Percentiles rank a stretch among this genome's conserved stretches.
phyloP scores from a whole-genome alignment of 2,113 vertebrate species.

The Dendrocopos noguchii region DNA sequence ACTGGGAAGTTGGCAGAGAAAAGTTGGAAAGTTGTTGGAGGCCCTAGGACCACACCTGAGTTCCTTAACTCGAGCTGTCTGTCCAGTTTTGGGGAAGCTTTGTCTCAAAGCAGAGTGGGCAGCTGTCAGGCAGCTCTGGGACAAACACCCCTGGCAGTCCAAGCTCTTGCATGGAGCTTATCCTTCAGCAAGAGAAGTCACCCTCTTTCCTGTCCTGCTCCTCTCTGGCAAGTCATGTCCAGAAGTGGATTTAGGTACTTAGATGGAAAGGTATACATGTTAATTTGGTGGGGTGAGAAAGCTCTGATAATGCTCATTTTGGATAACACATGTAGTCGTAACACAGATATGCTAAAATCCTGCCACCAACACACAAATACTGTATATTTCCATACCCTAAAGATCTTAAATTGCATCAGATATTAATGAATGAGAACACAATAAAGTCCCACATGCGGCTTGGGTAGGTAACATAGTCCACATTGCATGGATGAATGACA shows the following conservation, averaged over 20 bases:
- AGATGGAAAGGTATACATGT: neutral
- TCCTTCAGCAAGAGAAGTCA: neutral
- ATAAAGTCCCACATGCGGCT: neutral
- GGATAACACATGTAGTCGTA: neutral
- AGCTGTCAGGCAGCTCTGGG: neutral
- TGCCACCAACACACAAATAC: neutral
- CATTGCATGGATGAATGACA: fast-evolving
- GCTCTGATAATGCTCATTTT: neutral
- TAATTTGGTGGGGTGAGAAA: neutral
- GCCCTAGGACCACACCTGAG: neutral
- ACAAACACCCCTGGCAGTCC: neutral
- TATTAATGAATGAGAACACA: neutral
- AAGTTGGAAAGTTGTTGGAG: neutral
- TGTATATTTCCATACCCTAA: neutral
- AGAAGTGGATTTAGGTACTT: neutral
- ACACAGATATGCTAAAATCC: neutral
- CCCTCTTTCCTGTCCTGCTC: neutral
- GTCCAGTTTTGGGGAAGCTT: neutral
- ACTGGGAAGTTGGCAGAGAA: neutral
- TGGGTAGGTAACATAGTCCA: fast-evolving
- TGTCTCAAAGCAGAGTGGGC: neutral
- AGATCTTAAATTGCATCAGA: neutral
- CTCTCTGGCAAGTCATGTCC: neutral
- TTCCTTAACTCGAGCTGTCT: neutral
- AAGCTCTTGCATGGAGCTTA: fast-evolving